phyloP scores from a whole-genome alignment of 2,797 vertebrate species.

The Oryzias sinensis region DNA sequence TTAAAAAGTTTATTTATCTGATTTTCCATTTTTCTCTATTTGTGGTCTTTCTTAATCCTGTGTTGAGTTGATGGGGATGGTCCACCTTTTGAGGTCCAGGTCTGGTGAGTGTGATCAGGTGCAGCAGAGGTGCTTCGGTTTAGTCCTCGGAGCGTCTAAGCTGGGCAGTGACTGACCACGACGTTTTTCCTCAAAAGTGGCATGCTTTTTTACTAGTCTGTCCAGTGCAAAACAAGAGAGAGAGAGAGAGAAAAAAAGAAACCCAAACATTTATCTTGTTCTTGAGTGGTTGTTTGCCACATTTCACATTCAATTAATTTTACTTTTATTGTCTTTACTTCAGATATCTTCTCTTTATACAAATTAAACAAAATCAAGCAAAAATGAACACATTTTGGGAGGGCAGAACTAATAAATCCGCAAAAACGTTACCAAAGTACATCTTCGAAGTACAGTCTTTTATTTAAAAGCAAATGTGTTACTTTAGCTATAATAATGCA shows the following conservation, averaged over 20 bases:
- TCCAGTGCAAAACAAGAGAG: slow-evolving; percentile 1
- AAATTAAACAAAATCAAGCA: too few relatives aligned
- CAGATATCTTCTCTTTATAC: too few relatives aligned
- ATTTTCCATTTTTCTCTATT: slow-evolving; percentile 10
- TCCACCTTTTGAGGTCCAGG: slow-evolving; percentile 30
- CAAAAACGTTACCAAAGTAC: too few relatives aligned
- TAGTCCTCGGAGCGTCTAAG: slow-evolving; percentile 79
- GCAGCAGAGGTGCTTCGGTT: slow-evolving; percentile 84
- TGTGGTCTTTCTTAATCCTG: slow-evolving; percentile 6
- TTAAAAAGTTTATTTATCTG: slow-evolving; percentile 10
- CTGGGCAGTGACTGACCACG: slow-evolving; percentile 77
- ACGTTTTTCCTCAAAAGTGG: slow-evolving; percentile 66
- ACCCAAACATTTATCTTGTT: neutral
- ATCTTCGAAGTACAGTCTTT: too few relatives aligned
- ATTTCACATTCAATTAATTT: too few relatives aligned
- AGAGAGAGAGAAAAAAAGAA: neutral
- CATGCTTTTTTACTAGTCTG: slow-evolving; percentile 87
- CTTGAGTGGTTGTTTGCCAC: neutral
- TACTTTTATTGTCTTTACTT: too few relatives aligned
- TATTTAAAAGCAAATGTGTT: too few relatives aligned
- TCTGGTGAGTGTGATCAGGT: slow-evolving; percentile 57
- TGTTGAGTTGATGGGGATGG: slow-evolving; percentile 5
- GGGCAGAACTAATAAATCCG: too few relatives aligned
- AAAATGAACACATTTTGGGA: too few relatives aligned
- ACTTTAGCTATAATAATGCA: too few relatives aligned